Evolutionary conservation across 2,888 invertebrate species (phyloP), one percentile per base, ranked within the genome.

Genomic region (Sussaba pulchella): DNA sequence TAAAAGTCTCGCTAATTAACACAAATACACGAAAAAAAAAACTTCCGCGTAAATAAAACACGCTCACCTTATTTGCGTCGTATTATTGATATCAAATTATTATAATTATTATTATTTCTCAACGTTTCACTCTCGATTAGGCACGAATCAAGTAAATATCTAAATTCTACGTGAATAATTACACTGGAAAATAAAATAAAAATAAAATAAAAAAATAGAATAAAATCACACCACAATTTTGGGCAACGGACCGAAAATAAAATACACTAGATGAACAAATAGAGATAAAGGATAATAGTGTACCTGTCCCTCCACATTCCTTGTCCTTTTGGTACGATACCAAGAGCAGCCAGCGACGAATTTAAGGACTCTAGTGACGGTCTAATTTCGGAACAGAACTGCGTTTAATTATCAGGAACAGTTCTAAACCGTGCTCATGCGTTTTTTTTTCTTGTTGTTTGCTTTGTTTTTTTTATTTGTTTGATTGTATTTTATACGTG

Each of bases 231-330:
- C 52, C 59, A 71, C 63, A 85, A 74, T 82, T 82, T 81, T 82
- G 78, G 71, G 52, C 81, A 72, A 78, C 64, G 64, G 78, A 71
- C 73, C 83, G 71, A 76, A 63, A 78, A 54, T 24, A 50, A 70
- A 66, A 54, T 21, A 71, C 14, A 66, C 71, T 45, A 63, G 47
- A 72, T 77, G 54, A 84, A 2, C 61, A 81, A 79, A 85, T 78
- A 87, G 87, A 59, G 78, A 88, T 87, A 87, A 88, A 80, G 86
- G 86, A 75, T 83, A 85, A 85, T 89, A 86, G 83, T 91, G 90
- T 93, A 93, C 93, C 93, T 93, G 93, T 93, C 92, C 92, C 93
- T 92, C 92, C 92, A 92, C 92, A 93, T 92, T 90, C 92, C 93
- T 91, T 90, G 91, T 90, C 92, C 91, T 91, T 92, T 91, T 87